Conservation (phyloP, 2,113 vertebrate species). For the Corvus moneduloides region DNA sequence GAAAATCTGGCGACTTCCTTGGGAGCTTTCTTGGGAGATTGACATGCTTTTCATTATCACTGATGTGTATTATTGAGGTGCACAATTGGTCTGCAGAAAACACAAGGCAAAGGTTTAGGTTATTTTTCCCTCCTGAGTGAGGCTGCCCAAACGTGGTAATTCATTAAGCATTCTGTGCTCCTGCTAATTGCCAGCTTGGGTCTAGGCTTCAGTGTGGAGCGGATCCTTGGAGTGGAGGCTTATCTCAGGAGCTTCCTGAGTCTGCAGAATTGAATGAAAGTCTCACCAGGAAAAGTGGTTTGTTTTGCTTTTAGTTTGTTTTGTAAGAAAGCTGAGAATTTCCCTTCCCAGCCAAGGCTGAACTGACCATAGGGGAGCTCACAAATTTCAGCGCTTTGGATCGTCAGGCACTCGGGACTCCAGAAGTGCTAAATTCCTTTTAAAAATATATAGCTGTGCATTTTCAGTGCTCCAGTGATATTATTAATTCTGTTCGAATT, state of each 20-base stretch:
- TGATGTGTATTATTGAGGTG: background rate
- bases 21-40: background rate
- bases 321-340: constrained; percentile 66
- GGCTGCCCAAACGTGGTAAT: background rate
- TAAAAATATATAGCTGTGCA: background rate
- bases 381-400: background rate
- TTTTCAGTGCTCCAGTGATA: background rate
- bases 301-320: constrained; percentile 64
- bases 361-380: background rate
- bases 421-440: background rate
- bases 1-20: background rate
- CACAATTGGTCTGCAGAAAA: background rate
- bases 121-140: background rate
- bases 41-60: background rate
- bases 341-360: constrained; percentile 56
- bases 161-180: background rate
- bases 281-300: constrained; percentile 66
- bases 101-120: background rate
- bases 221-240: constrained; percentile 3
- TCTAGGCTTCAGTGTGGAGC: background rate
- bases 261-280: constrained; percentile 65
- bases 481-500: background rate
- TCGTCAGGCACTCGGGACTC: background rate
- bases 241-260: constrained; percentile 60
- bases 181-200: background rate